Conservation (phyloP, 2,113 vertebrate genomes). For the Nothobranchius furzeri region DNA sequence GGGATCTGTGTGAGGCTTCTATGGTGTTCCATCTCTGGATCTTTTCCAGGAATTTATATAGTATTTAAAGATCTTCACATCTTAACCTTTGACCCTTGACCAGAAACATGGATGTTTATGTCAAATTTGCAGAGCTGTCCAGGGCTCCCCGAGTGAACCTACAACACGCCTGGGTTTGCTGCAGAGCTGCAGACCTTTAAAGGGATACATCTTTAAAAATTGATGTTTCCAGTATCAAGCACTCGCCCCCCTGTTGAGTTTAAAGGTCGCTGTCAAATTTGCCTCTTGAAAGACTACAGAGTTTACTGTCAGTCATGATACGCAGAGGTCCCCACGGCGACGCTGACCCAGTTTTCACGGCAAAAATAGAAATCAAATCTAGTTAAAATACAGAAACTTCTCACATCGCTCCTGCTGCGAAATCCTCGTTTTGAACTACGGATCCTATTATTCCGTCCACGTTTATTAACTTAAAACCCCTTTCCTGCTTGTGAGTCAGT, state of each 20-base stretch:
- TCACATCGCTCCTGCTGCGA: slow-evolving; percentile 10
- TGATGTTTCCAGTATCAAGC: slow-evolving; percentile 26
- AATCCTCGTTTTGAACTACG: slow-evolving; percentile 1
- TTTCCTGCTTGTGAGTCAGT: neutral
- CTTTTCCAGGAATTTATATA: neutral
- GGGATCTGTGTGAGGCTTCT: slow-evolving; percentile 17
- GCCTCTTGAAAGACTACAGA: slow-evolving; percentile 14
- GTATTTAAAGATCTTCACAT: too few relatives aligned
- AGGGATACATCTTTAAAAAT: slow-evolving; percentile 2
- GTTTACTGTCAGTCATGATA: slow-evolving; percentile 18
- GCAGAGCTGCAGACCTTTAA: neutral
- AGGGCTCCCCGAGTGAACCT: neutral
- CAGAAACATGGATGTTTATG: neutral
- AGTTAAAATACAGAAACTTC: slow-evolving; percentile 13
- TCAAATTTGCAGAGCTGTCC: neutral
- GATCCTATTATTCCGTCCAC: neutral
- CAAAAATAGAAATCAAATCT: slow-evolving; percentile 6
- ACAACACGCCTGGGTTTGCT: neutral
- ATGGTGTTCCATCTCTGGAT: slow-evolving; percentile 8
- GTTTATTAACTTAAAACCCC: neutral
- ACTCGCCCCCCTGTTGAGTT: slow-evolving; percentile 23
- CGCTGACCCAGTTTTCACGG: slow-evolving; percentile 43
- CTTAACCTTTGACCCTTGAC: neutral
- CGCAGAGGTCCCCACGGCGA: slow-evolving; percentile 18
- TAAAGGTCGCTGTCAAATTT: slow-evolving; percentile 38